These are phyloP conservation scores for Leptopilina boulardi DNA, from an alignment of 1,140 invertebrate genomes.

Conservation along the genomic window DNA sequence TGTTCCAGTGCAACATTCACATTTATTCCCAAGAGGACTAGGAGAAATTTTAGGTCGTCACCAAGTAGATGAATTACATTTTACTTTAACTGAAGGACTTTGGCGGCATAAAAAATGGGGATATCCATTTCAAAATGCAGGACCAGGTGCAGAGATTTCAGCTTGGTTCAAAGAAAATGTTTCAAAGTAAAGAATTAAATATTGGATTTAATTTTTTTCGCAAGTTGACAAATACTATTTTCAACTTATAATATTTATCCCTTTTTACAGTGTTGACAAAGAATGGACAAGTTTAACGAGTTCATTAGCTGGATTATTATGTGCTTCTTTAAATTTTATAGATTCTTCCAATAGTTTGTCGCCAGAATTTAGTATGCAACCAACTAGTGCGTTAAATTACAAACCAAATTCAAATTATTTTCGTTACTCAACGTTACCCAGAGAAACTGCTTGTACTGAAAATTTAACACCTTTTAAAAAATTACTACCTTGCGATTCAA, in stretches of 20 bases:
- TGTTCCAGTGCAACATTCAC: conserved; percentile 85
- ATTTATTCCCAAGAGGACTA: conserved; percentile 92
- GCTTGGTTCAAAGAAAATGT: conserved; percentile 88
- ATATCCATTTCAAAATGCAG: conserved; percentile 90
- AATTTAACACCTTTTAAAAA: conserved; percentile 99
- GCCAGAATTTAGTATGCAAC: conserved; percentile 89
- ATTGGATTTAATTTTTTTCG: neutral
- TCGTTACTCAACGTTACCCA: conserved; percentile 91
- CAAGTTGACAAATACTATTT: neutral
- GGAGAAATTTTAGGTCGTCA: conserved; percentile 92
- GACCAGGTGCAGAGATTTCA: conserved; percentile 94
- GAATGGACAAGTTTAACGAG: conserved; percentile 93
- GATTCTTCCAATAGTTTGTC: conserved; percentile 91
- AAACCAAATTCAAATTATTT: conserved; percentile 78
- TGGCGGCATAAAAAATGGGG: conserved; percentile 97
- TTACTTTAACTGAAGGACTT: conserved; percentile 93
- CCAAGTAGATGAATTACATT: conserved; percentile 92
- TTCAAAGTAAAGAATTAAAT: conserved; percentile 59
- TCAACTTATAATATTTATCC: neutral
- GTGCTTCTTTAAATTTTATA: conserved; percentile 97
- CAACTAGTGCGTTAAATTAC: conserved; percentile 81
- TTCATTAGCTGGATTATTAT: conserved; percentile 94
- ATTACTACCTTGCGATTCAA: conserved; percentile 93
- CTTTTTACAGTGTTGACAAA: conserved; percentile 79
- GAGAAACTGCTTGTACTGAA: conserved; percentile 98